Conservation (phyloP, 2,797 vertebrate species). For the Adrianichthys oophorus region DNA sequence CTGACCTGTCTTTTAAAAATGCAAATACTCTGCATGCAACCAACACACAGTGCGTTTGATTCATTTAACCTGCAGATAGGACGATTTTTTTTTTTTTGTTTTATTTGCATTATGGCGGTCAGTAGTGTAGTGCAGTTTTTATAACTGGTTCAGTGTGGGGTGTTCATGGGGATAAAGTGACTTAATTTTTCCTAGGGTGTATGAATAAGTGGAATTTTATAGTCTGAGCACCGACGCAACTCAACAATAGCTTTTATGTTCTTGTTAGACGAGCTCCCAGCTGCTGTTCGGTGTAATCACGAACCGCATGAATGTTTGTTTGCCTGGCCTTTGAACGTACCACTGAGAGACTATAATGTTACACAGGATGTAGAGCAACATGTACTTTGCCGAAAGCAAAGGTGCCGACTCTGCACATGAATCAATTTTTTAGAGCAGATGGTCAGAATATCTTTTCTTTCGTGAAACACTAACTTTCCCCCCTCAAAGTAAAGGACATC, state of each 20-base stretch:
- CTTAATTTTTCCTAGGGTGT: constrained; percentile 51
- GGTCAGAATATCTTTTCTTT: too few relatives aligned
- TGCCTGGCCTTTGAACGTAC: constrained; percentile 12
- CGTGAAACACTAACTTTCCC: too few relatives aligned
- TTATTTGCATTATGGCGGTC: constrained; percentile 3
- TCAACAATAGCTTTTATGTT: constrained; percentile 65
- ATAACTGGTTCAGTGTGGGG: constrained; percentile 14
- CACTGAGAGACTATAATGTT: constrained; percentile 5
- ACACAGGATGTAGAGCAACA: constrained; percentile 13
- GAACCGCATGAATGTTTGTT: constrained; percentile 29
- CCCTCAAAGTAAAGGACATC: too few relatives aligned
- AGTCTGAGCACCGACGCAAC: constrained; percentile 35
- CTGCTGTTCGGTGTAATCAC: constrained; percentile 57
- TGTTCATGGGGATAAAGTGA: constrained; percentile 55
- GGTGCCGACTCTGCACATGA: background rate
- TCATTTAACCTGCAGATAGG: background rate
- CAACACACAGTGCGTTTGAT: constrained; percentile 4
- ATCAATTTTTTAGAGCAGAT: background rate
- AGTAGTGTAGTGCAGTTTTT: too few relatives aligned
- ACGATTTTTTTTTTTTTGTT: constrained; percentile 9
- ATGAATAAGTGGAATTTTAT: constrained; percentile 12
- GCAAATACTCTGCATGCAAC: constrained; percentile 11
- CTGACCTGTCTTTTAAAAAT: constrained; percentile 7
- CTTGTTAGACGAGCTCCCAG: constrained; percentile 64
- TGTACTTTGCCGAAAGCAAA: background rate